These are phyloP conservation scores for Arothron firmamentum DNA, from an alignment of 2,113 vertebrate genomes.

Conservation along the genomic window DNA sequence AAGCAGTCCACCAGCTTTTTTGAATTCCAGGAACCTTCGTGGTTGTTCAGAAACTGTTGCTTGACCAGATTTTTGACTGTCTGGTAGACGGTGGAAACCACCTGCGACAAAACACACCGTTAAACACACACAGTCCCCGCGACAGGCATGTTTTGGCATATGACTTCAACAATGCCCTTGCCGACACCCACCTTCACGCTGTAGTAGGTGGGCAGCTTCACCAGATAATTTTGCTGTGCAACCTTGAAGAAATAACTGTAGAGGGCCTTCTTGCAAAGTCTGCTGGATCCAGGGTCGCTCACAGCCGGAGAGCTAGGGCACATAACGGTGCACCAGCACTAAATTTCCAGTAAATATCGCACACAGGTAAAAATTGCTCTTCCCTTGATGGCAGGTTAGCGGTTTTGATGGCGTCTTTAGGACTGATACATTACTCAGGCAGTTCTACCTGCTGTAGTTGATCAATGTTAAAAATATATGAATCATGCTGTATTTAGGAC, in stretches of 20 bases:
- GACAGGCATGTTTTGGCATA: neutral
- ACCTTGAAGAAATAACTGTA: constrained; percentile 64
- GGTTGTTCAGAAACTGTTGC: constrained; percentile 29
- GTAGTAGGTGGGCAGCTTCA: constrained; percentile 63
- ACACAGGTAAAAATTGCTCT: too few relatives aligned
- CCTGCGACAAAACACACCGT: constrained; percentile 31
- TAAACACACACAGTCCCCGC: neutral
- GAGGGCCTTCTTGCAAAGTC: constrained; percentile 74
- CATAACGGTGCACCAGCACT: neutral
- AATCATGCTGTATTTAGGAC: too few relatives aligned
- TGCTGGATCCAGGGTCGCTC: constrained; percentile 67
- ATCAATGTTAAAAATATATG: too few relatives aligned
- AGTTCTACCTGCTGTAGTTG: too few relatives aligned
- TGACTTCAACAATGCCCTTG: neutral
- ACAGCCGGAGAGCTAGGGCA: constrained; percentile 69
- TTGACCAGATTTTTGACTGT: constrained; percentile 53
- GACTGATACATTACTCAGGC: too few relatives aligned
- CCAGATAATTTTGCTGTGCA: constrained; percentile 50
- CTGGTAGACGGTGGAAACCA: constrained; percentile 51
- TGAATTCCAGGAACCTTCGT: constrained; percentile 50
- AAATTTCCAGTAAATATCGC: too few relatives aligned
- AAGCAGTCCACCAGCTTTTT: constrained; percentile 64
- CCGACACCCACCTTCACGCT: constrained; percentile 63
- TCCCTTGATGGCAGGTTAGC: too few relatives aligned
- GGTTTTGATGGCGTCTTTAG: too few relatives aligned